phyloP scores from a whole-genome alignment of 2,797 vertebrate genomes.

The Urosaurus nigricauda region DNA sequence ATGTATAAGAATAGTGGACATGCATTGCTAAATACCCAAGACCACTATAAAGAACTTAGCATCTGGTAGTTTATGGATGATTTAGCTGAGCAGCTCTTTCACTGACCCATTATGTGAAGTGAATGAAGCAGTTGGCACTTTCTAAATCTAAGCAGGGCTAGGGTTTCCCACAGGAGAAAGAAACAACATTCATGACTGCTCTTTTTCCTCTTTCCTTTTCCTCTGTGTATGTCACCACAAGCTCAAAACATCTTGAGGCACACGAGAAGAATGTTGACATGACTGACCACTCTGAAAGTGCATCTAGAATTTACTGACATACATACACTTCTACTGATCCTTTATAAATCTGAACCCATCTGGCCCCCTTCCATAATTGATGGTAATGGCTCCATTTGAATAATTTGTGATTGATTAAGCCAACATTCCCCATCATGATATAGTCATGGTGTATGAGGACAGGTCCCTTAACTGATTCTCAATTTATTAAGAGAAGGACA shows the following conservation, averaged over 20 bases:
- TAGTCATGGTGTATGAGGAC: neutral
- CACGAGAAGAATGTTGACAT: neutral
- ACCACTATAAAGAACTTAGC: neutral
- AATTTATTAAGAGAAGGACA: neutral
- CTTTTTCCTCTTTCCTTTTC: neutral
- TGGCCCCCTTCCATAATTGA: neutral
- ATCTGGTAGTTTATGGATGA: neutral
- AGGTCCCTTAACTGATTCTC: neutral
- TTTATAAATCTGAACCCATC: neutral
- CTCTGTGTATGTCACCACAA: neutral
- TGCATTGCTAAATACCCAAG: neutral
- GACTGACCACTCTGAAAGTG: neutral
- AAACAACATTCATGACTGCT: neutral
- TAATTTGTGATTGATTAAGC: neutral
- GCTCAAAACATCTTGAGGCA: too few relatives aligned
- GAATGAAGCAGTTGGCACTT: neutral
- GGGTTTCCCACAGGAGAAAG: neutral
- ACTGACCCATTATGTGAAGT: neutral
- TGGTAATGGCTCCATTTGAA: neutral
- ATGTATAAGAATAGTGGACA: neutral
- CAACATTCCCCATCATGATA: neutral
- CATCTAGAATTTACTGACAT: neutral
- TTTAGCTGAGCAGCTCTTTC: neutral
- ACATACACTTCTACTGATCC: neutral
- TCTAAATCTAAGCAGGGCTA: neutral